Evolutionary conservation across 2,113 vertebrate genomes (phyloP).

Genomic region (Synodontis membranacea): DNA sequence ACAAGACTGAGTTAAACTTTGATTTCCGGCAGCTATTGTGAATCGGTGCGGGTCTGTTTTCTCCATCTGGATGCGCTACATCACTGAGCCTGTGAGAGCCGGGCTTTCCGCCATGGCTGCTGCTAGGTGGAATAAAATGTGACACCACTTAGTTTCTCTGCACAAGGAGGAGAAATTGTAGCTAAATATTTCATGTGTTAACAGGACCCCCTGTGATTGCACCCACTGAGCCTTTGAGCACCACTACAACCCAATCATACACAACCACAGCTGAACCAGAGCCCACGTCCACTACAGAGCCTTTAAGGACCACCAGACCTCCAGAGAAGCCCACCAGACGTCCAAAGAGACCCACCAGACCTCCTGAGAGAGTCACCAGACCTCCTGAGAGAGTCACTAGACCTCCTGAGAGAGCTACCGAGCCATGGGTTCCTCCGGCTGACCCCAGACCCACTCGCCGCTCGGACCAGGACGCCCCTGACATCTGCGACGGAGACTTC

Average conservation of each 20-base stretch:
- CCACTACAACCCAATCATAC: constrained; percentile 53
- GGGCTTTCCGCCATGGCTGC: constrained; percentile 25
- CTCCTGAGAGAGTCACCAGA: constrained; percentile 31
- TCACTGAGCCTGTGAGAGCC: constrained; percentile 27
- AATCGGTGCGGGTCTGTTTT: constrained; percentile 51
- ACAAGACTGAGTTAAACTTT: not conserved
- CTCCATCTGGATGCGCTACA: constrained; percentile 48
- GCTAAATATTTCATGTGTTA: not conserved
- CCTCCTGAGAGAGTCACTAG: constrained; percentile 20
- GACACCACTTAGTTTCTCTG: constrained; percentile 23
- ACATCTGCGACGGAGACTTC: constrained; percentile 75
- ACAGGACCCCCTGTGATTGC: constrained; percentile 75
- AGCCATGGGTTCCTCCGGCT: constrained; percentile 52
- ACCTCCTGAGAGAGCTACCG: constrained; percentile 35
- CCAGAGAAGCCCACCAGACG: not conserved
- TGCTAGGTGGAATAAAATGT: constrained; percentile 53
- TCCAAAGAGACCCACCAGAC: constrained; percentile 28
- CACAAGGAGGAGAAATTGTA: not conserved
- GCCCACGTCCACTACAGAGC: constrained; percentile 32
- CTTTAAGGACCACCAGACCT: constrained; percentile 29
- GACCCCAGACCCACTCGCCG: constrained; percentile 69
- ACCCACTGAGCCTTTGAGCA: constrained; percentile 73
- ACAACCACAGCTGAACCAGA: constrained; percentile 47
- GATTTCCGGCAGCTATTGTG: constrained; percentile 35
- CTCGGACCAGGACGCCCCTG: constrained; percentile 71